These are phyloP conservation scores for Hydrocynus forskahlii DNA, from an alignment of 2,797 vertebrate genomes.

Conservation along the genomic window DNA sequence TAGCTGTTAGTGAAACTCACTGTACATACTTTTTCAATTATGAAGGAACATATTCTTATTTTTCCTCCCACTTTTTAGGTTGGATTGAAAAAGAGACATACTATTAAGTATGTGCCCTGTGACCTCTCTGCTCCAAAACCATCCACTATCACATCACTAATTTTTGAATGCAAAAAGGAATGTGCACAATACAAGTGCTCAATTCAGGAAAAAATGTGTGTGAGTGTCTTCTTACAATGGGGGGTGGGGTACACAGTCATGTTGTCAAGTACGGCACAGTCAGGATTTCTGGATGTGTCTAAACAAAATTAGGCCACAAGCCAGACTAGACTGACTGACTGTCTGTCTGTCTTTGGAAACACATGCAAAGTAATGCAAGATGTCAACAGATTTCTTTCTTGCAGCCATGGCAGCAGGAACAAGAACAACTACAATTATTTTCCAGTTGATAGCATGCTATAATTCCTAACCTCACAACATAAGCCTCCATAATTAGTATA, in stretches of 20 bases:
- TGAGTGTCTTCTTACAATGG: not conserved
- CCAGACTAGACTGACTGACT: not conserved
- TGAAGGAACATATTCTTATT: slow-evolving; percentile 3
- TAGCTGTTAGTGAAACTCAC: not conserved
- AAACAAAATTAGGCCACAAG: not conserved
- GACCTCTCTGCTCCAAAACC: slow-evolving; percentile 24
- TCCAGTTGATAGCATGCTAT: not conserved
- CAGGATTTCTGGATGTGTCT: not conserved
- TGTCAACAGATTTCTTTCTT: not conserved
- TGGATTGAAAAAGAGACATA: slow-evolving; percentile 98
- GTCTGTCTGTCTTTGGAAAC: not conserved
- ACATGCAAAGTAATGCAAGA: not conserved
- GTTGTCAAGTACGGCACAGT: not conserved
- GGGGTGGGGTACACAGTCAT: not conserved
- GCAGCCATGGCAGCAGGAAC: slow-evolving; percentile 1
- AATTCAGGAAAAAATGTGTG: not conserved
- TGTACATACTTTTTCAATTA: not conserved
- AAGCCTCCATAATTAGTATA: not conserved
- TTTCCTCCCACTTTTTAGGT: slow-evolving; percentile 76
- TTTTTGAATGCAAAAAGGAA: slow-evolving; percentile 29
- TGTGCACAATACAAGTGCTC: slow-evolving; percentile 6
- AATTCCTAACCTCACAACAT: not conserved
- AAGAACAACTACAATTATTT: not conserved
- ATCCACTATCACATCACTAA: not conserved
- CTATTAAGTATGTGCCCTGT: slow-evolving; percentile 79